phyloP scores from a whole-genome alignment of 2,113 vertebrate genomes.

The Xenopus laevis region DNA sequence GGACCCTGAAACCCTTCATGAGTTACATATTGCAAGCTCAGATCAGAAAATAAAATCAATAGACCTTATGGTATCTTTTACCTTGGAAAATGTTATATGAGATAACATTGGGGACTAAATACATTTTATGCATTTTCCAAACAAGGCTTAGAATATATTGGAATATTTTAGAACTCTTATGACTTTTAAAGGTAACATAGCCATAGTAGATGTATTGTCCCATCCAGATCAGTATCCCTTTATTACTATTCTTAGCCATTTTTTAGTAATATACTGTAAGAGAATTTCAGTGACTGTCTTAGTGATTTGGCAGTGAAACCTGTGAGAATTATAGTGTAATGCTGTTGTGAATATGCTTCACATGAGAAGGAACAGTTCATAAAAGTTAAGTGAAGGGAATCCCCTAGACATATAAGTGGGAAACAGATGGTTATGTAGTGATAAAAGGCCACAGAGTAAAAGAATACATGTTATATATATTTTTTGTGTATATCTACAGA shows the following conservation, averaged over 20 bases:
- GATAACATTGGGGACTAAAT: too few relatives aligned
- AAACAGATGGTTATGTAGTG: constrained; percentile 40
- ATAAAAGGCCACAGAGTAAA: constrained; percentile 39
- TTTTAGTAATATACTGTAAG: constrained; percentile 2
- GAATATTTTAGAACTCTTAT: too few relatives aligned
- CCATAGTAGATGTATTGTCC: too few relatives aligned
- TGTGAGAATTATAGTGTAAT: constrained; percentile 32
- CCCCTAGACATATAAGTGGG: constrained; percentile 28
- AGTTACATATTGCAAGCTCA: too few relatives aligned
- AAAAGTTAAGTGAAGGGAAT: constrained; percentile 37
- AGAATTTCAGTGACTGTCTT: constrained; percentile 22
- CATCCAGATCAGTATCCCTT: neutral
- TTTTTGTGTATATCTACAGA: constrained; percentile 21
- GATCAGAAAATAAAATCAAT: too few relatives aligned
- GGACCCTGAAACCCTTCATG: too few relatives aligned
- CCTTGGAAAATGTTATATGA: too few relatives aligned
- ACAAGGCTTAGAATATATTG: too few relatives aligned
- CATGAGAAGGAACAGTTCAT: constrained; percentile 25
- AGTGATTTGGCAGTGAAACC: constrained; percentile 6
- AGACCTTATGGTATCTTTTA: too few relatives aligned
- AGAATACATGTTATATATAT: constrained; percentile 20
- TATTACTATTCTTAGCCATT: constrained; percentile 9
- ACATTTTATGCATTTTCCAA: too few relatives aligned
- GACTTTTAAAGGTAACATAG: too few relatives aligned
- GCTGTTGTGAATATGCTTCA: constrained; percentile 28